Evolutionary conservation across 2,113 vertebrate species (phyloP).

Genomic region (Neofelis nebulosa): DNA sequence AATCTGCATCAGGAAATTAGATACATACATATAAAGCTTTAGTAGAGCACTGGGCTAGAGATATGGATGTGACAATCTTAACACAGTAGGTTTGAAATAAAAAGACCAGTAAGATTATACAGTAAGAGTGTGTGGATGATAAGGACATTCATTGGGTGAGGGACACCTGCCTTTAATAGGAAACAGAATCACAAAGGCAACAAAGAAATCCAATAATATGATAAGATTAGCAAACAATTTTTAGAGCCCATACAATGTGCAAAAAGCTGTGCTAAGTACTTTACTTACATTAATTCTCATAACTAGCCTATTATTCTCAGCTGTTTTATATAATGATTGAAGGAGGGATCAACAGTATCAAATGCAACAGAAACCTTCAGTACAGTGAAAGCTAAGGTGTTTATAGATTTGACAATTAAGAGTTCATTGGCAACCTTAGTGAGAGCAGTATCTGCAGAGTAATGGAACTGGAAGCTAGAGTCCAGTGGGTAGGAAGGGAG

Average conservation of each 20-base stretch:
- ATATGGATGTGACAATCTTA: neutral
- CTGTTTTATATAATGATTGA: neutral
- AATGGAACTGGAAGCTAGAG: neutral
- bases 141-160: neutral
- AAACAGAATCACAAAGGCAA: neutral
- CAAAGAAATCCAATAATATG: neutral
- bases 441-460: neutral
- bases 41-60: neutral
- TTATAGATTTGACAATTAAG: neutral
- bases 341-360: neutral
- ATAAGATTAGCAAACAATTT: neutral
- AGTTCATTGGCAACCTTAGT: neutral
- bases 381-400: neutral
- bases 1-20: neutral
- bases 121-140: neutral
- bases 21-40: neutral
- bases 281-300: neutral
- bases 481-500: neutral
- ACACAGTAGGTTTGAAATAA: neutral
- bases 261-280: neutral
- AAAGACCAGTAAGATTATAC: neutral
- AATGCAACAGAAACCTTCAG: neutral
- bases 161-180: neutral
- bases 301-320: neutral
- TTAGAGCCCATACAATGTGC: neutral